Conservation (phyloP, 2,888 invertebrate species). For the Leucophenga maculata region DNA sequence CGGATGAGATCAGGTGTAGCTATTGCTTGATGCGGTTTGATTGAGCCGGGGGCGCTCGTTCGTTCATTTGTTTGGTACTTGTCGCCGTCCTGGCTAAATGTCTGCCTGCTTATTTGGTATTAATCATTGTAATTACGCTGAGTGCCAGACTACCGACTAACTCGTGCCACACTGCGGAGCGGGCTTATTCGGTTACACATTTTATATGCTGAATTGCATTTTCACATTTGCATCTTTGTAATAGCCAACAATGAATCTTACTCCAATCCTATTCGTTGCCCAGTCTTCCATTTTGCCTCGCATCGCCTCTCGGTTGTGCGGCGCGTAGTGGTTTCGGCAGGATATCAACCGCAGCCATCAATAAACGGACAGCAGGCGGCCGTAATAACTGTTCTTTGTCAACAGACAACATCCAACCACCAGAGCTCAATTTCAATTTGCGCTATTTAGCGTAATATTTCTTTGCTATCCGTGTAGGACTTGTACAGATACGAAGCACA, state of each 20-base stretch:
- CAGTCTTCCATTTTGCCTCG: background rate
- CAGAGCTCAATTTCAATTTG: background rate
- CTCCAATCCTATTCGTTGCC: background rate
- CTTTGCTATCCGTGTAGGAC: background rate
- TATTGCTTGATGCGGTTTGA: conserved; percentile 1
- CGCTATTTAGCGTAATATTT: background rate
- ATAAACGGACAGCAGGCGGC: conserved; percentile 5
- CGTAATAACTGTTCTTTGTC: conserved; percentile 2
- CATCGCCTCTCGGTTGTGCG: background rate
- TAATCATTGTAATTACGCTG: conserved; percentile 23
- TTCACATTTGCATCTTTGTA: background rate
- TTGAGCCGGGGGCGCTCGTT: background rate
- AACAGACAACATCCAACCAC: conserved; percentile 1
- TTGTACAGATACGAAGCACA: background rate
- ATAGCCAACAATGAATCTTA: background rate
- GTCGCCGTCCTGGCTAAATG: too few relatives aligned
- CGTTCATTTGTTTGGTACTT: background rate
- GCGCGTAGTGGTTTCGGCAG: background rate
- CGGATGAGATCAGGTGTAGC: background rate
- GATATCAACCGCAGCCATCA: conserved; percentile 20
- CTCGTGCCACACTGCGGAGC: background rate
- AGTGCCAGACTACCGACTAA: conserved; percentile 6
- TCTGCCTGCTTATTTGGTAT: background rate
- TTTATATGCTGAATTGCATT: background rate
- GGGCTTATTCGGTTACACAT: background rate